A percentile compares a stretch with the other conserved stretches of the same genome.
phyloP scores from a whole-genome alignment of 2,888 invertebrate genomes.

The Steinernema carpocapsae region DNA sequence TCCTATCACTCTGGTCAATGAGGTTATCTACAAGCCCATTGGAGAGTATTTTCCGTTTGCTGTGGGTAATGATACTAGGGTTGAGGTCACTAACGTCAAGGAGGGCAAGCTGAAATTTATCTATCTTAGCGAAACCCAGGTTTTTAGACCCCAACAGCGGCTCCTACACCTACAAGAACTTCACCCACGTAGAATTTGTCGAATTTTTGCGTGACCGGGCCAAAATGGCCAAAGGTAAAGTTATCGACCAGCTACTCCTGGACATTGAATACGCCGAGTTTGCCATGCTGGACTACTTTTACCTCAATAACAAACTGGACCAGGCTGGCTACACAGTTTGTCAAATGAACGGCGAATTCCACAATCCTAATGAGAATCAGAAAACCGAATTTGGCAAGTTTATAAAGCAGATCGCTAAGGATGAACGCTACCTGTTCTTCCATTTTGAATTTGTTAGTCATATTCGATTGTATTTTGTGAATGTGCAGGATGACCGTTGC shows the following conservation, averaged over 20 bases:
- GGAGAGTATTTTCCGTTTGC: constrained; percentile 49
- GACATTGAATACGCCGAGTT: constrained; percentile 50
- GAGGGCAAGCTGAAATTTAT: constrained; percentile 34
- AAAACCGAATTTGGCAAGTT: constrained; percentile 9
- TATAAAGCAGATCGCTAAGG: constrained; percentile 11
- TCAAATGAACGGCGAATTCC: constrained; percentile 43
- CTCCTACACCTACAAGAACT: constrained; percentile 29
- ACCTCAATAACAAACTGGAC: constrained; percentile 44
- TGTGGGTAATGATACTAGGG: constrained; percentile 39
- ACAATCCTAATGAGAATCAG: neutral
- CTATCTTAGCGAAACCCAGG: too few relatives aligned
- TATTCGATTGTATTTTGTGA: constrained; percentile 5
- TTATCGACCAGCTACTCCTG: constrained; percentile 48
- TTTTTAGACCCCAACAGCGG: constrained; percentile 38
- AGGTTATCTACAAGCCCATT: constrained; percentile 43
- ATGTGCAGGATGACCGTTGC: constrained; percentile 6
- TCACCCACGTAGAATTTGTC: constrained; percentile 41
- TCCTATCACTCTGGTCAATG: constrained; percentile 47
- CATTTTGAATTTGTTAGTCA: neutral
- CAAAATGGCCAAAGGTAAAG: constrained; percentile 33
- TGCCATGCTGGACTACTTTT: constrained; percentile 45
- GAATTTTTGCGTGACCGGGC: constrained; percentile 44
- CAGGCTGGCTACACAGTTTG: constrained; percentile 44
- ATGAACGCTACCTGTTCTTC: constrained; percentile 4
- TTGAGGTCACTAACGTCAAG: constrained; percentile 43